A percentile compares a stretch with the other conserved stretches of the same genome.
These are phyloP conservation scores for Sardina pilchardus DNA, from an alignment of 2,113 vertebrate species.

Conservation along the genomic window DNA sequence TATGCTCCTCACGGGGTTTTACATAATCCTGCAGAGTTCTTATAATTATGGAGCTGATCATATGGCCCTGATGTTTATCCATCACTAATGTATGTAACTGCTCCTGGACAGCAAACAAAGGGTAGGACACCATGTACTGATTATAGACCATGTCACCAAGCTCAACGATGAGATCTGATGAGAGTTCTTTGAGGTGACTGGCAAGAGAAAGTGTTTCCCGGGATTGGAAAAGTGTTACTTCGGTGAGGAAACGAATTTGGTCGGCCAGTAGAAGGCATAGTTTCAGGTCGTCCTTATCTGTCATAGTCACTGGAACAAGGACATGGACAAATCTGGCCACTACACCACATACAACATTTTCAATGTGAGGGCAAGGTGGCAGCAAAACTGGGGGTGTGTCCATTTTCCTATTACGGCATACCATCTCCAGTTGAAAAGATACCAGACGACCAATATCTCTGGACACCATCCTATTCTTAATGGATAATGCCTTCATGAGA, in stretches of 20 bases:
- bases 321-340: background rate
- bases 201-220: background rate
- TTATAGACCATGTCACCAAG: no score
- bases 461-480: background rate
- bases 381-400: no score
- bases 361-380: background rate
- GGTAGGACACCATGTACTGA: no score
- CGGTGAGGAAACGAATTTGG: background rate
- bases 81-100: no score
- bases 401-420: no score
- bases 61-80: no score
- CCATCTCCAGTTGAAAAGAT: background rate
- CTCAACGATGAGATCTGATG: background rate
- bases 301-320: background rate
- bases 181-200: background rate
- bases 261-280: background rate
- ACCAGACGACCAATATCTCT: background rate
- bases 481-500: background rate
- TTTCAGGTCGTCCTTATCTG: background rate
- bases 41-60: background rate
- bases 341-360: background rate
- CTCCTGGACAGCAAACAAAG: no score
- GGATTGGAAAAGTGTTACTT: background rate
- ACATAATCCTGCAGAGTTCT: background rate
- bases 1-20: background rate